Conservation (phyloP, 2,797 vertebrate genomes). For the Tiaroga cobitis region DNA sequence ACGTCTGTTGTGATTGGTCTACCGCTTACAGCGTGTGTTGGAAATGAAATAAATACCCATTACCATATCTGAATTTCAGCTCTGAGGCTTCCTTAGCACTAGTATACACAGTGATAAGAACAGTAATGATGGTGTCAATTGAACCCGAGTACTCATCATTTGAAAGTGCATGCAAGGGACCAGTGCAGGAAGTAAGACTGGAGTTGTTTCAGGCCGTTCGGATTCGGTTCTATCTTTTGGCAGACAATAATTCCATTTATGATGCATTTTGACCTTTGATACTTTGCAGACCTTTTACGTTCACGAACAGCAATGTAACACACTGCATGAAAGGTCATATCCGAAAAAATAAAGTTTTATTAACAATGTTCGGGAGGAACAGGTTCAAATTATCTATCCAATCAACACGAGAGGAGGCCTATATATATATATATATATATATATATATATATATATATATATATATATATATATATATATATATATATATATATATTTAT, state of each 20-base stretch:
- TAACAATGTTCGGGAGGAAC: no score
- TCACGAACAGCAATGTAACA: background rate
- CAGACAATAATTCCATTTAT: background rate
- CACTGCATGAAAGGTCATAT: background rate
- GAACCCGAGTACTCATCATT: background rate
- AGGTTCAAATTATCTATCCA: no score
- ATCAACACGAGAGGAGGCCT: no score
- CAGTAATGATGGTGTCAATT: background rate
- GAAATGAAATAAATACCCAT: background rate
- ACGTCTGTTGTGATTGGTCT: background rate
- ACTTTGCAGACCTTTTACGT: background rate
- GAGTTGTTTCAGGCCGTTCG: background rate
- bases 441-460: no score
- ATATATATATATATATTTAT: no score
- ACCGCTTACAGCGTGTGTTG: background rate
- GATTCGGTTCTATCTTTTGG: background rate
- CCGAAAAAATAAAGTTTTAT: background rate
- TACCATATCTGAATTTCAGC: background rate
- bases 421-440: no score
- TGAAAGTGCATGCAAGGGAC: background rate
- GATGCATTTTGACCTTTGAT: background rate
- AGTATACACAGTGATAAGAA: background rate
- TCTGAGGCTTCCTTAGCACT: background rate
- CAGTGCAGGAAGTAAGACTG: background rate
- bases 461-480: no score